Conservation (phyloP, 2,797 vertebrate species). For the Basileuterus tristriatus region DNA sequence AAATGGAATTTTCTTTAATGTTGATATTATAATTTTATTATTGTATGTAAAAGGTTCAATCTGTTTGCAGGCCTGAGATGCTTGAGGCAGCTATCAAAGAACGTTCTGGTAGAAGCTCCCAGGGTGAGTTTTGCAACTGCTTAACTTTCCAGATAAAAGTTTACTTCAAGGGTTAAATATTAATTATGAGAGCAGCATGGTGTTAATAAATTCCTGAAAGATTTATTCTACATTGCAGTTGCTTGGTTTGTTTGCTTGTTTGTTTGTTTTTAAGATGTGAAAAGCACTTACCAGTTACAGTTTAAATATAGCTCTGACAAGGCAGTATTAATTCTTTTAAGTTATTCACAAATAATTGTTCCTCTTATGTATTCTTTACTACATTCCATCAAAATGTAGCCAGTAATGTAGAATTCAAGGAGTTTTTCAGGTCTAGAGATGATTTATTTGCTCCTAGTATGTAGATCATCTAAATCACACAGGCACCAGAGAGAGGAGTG, state of each 20-base stretch:
- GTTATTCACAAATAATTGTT: not conserved
- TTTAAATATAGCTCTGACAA: not conserved
- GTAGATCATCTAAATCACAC: not conserved
- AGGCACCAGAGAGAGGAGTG: not conserved
- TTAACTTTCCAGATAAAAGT: not conserved
- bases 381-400: not conserved
- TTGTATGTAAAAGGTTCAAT: conserved; percentile 1
- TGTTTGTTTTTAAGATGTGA: not conserved
- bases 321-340: not conserved
- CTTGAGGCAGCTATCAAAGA: conserved; percentile 78
- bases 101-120: conserved; percentile 57
- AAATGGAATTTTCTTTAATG: not conserved
- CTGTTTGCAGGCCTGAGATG: conserved; percentile 75
- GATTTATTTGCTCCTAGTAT: not conserved
- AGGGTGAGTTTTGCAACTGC: conserved; percentile 71
- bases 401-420: not conserved
- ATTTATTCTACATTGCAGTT: not conserved
- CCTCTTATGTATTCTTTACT: not conserved
- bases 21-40: not conserved
- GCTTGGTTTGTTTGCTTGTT: not conserved
- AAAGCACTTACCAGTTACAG: not conserved
- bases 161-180: not conserved
- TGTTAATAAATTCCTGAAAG: not conserved
- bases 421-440: not conserved
- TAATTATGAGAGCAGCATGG: not conserved